Conservation (phyloP, 35 echinoderm and acorn worm species). For the Diadema setosum region DNA sequence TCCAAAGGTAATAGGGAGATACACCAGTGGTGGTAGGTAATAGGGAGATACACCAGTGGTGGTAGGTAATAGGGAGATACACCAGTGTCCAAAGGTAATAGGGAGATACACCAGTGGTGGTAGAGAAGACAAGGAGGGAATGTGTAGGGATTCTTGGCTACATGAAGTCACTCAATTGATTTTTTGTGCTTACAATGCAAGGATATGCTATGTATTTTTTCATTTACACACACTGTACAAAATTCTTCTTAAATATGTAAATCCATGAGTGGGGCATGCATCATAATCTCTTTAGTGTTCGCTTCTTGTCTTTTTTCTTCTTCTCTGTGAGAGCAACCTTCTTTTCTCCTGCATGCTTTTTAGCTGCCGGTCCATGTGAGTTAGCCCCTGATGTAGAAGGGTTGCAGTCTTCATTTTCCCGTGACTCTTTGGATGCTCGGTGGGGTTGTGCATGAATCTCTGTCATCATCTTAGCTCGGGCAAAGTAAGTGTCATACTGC, state of each 20-base stretch:
- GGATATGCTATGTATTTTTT: too few relatives aligned
- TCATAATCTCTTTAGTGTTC: slow-evolving; percentile 99
- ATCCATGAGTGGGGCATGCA: background rate
- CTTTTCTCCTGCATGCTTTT: slow-evolving; percentile 97
- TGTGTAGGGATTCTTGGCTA: too few relatives aligned
- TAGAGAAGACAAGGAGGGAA: too few relatives aligned
- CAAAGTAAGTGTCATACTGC: slow-evolving; percentile 94
- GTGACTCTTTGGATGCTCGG: slow-evolving; percentile 60
- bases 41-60: too few relatives aligned
- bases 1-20: too few relatives aligned
- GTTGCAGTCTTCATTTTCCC: slow-evolving; percentile 53
- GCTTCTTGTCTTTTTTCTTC: slow-evolving; percentile 96
- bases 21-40: too few relatives aligned
- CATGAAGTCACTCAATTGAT: too few relatives aligned
- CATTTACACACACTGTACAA: background rate
- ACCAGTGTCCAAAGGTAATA: too few relatives aligned
- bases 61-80: too few relatives aligned
- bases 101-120: too few relatives aligned
- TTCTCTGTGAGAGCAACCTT: slow-evolving; percentile 84
- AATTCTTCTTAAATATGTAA: too few relatives aligned
- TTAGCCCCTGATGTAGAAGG: slow-evolving; percentile 48
- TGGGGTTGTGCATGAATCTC: slow-evolving; percentile 86
- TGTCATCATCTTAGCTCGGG: slow-evolving; percentile 99
- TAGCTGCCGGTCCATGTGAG: slow-evolving; percentile 46
- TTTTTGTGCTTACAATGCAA: too few relatives aligned